Percentiles rank a stretch among this genome's conserved stretches.
These are phyloP conservation scores for Monarcha castaneiventris DNA, from an alignment of 2,113 vertebrate genomes.

Conservation along the genomic window DNA sequence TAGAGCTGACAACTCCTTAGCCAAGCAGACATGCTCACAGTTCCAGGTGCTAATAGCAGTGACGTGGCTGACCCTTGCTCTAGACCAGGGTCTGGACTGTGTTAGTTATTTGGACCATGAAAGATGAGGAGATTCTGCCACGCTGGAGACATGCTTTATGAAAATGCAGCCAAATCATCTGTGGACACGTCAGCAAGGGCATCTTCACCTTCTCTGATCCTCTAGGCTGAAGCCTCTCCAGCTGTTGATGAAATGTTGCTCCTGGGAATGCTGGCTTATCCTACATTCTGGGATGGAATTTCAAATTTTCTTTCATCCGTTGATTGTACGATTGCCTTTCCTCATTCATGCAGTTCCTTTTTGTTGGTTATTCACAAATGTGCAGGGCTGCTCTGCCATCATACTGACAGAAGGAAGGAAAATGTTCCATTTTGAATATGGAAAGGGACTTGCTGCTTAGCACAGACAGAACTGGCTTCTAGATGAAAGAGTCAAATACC, in stretches of 20 bases:
- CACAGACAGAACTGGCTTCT: conserved; percentile 13
- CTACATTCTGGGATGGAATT: not conserved
- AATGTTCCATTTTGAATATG: not conserved
- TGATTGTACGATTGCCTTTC: not conserved
- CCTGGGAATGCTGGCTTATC: not conserved
- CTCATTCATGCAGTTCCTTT: not conserved
- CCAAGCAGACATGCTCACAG: not conserved
- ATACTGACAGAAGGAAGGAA: not conserved
- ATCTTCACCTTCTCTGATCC: not conserved
- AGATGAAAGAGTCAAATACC: conserved; percentile 50
- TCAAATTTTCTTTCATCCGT: not conserved
- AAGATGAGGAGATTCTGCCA: not conserved
- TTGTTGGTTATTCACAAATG: not conserved
- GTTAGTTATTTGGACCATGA: not conserved
- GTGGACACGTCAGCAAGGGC: not conserved
- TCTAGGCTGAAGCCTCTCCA: not conserved
- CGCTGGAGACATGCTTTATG: not conserved
- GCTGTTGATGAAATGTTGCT: not conserved
- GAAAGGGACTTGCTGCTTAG: conserved; percentile 18
- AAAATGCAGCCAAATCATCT: not conserved
- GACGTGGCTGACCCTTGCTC: not conserved
- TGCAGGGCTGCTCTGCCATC: not conserved
- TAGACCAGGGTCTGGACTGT: not conserved
- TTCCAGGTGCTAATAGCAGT: not conserved
- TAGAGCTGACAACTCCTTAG: not conserved